These are phyloP conservation scores for Pseudorasbora parva DNA, from an alignment of 2,113 vertebrate genomes.

Conservation along the genomic window DNA sequence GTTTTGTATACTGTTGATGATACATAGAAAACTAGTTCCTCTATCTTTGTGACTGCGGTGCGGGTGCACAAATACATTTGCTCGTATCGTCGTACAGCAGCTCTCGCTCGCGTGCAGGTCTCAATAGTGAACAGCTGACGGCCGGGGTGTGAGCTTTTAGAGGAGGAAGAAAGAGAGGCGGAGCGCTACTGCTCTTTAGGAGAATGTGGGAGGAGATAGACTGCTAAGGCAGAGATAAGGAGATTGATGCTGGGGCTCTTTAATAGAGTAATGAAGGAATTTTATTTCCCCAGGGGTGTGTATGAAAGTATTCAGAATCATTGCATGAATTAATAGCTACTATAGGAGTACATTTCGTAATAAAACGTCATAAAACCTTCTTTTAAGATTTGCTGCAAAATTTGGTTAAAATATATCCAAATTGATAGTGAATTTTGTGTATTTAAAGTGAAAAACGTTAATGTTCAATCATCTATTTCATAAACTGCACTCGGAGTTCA, in stretches of 20 bases:
- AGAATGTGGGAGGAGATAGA: slow-evolving; percentile 48
- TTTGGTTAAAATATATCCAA: neutral
- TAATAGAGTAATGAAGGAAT: neutral
- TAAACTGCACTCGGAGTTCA: neutral
- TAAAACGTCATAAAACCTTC: neutral
- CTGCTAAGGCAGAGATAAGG: neutral
- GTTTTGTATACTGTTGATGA: neutral
- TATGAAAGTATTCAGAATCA: neutral
- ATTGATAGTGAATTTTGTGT: neutral
- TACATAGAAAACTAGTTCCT: neutral
- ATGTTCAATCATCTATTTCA: neutral
- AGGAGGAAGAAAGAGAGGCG: slow-evolving; percentile 58
- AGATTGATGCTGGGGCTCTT: neutral
- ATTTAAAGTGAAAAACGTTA: neutral
- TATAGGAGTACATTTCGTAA: neutral
- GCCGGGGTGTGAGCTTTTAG: slow-evolving; percentile 73
- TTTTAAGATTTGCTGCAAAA: neutral
- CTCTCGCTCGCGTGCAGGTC: slow-evolving; percentile 50
- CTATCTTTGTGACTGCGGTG: neutral
- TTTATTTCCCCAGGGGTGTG: neutral
- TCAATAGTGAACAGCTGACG: slow-evolving; percentile 43
- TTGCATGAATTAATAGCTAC: neutral
- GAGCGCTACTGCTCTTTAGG: slow-evolving; percentile 50
- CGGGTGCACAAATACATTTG: neutral
- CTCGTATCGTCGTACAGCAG: neutral